A percentile compares a stretch with the other conserved stretches of the same genome.
Evolutionary conservation across 2,888 invertebrate genomes (phyloP).

Genomic region (Arenicola marina): DNA sequence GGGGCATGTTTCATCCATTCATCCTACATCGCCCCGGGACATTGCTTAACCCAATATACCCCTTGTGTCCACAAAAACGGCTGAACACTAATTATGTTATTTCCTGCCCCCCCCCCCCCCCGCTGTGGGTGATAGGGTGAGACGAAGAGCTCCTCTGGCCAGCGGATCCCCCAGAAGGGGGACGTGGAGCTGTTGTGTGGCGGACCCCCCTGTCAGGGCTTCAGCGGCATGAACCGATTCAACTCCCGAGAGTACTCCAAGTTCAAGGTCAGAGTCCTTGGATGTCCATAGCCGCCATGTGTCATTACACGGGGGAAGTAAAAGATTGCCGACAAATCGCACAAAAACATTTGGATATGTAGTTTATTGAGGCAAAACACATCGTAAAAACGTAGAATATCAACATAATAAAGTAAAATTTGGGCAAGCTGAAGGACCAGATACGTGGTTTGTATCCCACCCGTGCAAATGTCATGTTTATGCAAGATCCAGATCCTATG

Average conservation of each 20-base stretch:
- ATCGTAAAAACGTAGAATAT: background rate
- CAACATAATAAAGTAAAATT: background rate
- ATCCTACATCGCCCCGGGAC: too few relatives aligned
- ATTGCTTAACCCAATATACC: too few relatives aligned
- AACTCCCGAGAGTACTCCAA: slow-evolving; percentile 81
- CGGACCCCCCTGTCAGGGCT: slow-evolving; percentile 88
- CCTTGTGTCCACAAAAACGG: too few relatives aligned
- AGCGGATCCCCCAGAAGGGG: slow-evolving; percentile 73
- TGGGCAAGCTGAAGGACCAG: too few relatives aligned
- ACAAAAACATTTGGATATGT: background rate
- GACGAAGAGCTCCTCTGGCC: slow-evolving; percentile 52
- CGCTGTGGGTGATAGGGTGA: slow-evolving; percentile 59
- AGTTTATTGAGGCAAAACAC: background rate
- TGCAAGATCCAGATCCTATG: too few relatives aligned
- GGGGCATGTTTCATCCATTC: too few relatives aligned
- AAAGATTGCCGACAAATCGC: background rate
- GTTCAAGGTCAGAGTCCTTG: slow-evolving; percentile 76
- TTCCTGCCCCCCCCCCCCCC: too few relatives aligned
- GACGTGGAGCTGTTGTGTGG: slow-evolving; percentile 84
- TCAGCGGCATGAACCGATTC: slow-evolving; percentile 87
- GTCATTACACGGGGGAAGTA: too few relatives aligned
- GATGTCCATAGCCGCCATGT: too few relatives aligned
- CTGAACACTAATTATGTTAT: too few relatives aligned
- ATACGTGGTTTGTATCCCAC: too few relatives aligned
- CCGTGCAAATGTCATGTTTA: too few relatives aligned